phyloP scores from a whole-genome alignment of 2,113 vertebrate species.

The Sylvilagus bachmani region DNA sequence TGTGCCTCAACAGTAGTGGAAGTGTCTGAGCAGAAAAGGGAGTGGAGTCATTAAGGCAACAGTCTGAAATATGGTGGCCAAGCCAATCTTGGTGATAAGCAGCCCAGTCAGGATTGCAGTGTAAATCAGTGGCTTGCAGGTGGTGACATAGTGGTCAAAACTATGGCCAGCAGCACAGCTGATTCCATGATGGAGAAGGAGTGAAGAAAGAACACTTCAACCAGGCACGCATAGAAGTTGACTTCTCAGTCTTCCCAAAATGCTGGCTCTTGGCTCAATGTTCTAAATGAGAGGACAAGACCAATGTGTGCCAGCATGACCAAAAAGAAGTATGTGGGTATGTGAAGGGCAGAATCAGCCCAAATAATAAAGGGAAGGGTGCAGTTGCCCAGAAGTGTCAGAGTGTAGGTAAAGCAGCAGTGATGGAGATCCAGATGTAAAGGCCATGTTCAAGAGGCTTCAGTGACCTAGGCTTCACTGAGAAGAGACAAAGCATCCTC shows the following conservation, averaged over 20 bases:
- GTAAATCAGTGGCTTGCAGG: conserved; percentile 81
- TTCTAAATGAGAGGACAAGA: conserved; percentile 79
- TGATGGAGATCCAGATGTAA: conserved; percentile 76
- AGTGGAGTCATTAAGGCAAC: conserved; percentile 71
- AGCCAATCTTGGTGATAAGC: conserved; percentile 65
- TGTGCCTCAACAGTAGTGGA: conserved; percentile 69
- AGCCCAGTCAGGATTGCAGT: conserved; percentile 57
- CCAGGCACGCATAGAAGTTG: conserved; percentile 80
- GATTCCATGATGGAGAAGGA: conserved; percentile 83
- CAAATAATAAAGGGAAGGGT: conserved; percentile 69
- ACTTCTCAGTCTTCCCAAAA: too few relatives aligned
- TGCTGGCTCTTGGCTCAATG: too few relatives aligned
- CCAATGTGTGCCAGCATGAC: conserved; percentile 80
- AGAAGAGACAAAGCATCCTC: neutral
- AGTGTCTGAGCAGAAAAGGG: conserved; percentile 71
- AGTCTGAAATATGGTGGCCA: conserved; percentile 53
- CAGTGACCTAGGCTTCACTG: neutral
- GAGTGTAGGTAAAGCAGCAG: conserved; percentile 68
- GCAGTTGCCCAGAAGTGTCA: conserved; percentile 73
- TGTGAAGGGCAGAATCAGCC: conserved; percentile 82
- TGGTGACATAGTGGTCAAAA: conserved; percentile 82
- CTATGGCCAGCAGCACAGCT: conserved; percentile 81
- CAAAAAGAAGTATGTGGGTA: conserved; percentile 86
- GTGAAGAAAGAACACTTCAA: conserved; percentile 84
- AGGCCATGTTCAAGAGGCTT: neutral